These are phyloP conservation scores for Philopedon plagiatum DNA, from an alignment of 2,888 invertebrate species.

Conservation along the genomic window DNA sequence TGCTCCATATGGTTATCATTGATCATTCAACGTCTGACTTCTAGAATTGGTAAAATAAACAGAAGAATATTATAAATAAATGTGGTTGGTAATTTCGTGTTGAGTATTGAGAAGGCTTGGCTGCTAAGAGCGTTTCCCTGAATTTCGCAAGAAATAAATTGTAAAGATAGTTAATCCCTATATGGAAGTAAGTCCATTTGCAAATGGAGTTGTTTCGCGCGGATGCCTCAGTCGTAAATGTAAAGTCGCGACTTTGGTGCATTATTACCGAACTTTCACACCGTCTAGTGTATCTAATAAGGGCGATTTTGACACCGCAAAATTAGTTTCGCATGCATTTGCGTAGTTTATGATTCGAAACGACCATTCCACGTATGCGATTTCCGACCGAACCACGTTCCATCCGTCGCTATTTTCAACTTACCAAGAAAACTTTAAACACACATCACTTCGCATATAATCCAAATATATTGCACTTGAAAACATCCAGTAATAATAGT, in stretches of 20 bases:
- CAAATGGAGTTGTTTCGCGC: too few species aligned
- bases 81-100: too few species aligned
- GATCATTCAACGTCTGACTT: too few species aligned
- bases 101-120: too few species aligned
- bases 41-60: too few species aligned
- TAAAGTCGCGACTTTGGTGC: neutral
- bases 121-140: too few species aligned
- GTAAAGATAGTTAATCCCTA: too few species aligned
- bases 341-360: neutral
- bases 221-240: neutral
- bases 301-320: neutral
- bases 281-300: neutral
- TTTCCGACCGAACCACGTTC: neutral
- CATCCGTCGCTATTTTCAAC: conserved; percentile 14
- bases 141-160: too few species aligned
- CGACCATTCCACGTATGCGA: conserved; percentile 30
- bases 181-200: too few species aligned
- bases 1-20: too few species aligned
- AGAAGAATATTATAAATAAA: too few species aligned
- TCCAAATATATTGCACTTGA: conserved; percentile 33
- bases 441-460: conserved; percentile 10
- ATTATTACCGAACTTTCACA: neutral
- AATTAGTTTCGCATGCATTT: neutral
- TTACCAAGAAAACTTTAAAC: conserved; percentile 28
- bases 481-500: conserved; percentile 11